Base-by-base conservation (phyloP, 2,113 vertebrate species). In the Bufo bufo region DNA sequence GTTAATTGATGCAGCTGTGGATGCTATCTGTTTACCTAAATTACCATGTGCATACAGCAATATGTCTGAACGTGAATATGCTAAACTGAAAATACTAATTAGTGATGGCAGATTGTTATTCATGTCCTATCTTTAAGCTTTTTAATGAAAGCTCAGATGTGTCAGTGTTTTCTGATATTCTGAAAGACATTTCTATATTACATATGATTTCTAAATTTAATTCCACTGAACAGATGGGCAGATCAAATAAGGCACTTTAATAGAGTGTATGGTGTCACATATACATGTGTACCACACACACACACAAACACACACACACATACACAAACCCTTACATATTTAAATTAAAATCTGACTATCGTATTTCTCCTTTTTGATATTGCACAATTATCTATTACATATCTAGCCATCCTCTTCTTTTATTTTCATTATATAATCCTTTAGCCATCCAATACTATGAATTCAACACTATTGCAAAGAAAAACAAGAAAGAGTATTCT, bases 1-100 rank as follows among this genome's bases (percentile, higher is more conserved):
- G 95, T 95, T 96, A 96, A 96, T 96, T 96, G 95, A 95, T 95
- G 95, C 95, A 96, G 95, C 95, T 96, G 95, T 94, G 94, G 94
- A 95, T 95, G 91, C 92, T 94, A 95, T 95, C 94, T 95, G 95
- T 96, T 96, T 96, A 95, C 94, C 94, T 95, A 96, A 96, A 96
- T 96, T 96, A 95, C 95, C 94, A 96, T 95, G 95, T 96, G 94
- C 95, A 96, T 95, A 95, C 95, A 95, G 94, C 94, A 96, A 95
- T 95, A 95, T 90, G 92, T 94, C 95, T 94, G 94, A 93, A 95
- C 95, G 95, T 94, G 95, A 95, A 95, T 95, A 94, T 94, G 92
- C 94, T 94, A 94, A 95, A 94, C 94, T 94, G 95, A 96, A 96
- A 96, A 96, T 96, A 96, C 95, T 95, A 96, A 96, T 96, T 96